Evolutionary conservation across 2,113 vertebrate species (phyloP).

Genomic region (Cololabis saira): DNA sequence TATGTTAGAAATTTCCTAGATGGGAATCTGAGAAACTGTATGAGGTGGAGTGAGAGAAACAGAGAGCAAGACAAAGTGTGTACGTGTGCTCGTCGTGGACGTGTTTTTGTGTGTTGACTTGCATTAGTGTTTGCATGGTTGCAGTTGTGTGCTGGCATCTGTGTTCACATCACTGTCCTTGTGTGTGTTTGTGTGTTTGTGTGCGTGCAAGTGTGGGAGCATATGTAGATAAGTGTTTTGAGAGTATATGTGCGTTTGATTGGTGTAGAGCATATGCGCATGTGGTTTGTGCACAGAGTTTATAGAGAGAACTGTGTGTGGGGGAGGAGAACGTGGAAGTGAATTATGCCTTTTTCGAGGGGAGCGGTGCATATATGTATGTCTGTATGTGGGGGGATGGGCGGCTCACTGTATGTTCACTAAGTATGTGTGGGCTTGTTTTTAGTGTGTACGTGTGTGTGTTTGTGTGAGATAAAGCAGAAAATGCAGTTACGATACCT

Average conservation of each 20-base stretch:
- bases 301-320: constrained; percentile 72
- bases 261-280: constrained; percentile 16
- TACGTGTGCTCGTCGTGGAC: constrained; percentile 26
- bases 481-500: constrained; percentile 42
- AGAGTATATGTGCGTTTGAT: constrained; percentile 13
- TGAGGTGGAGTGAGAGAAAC: constrained; percentile 10
- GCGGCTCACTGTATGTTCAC: constrained; percentile 66
- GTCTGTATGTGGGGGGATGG: constrained; percentile 69
- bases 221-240: constrained; percentile 4
- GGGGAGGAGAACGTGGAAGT: constrained; percentile 75
- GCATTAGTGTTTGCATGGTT: constrained; percentile 25
- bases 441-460: constrained; percentile 26
- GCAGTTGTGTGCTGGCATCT: constrained; percentile 12
- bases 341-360: constrained; percentile 79
- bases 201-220: constrained; percentile 2
- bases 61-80: background rate
- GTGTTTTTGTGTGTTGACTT: constrained; percentile 25
- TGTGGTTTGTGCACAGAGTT: constrained; percentile 48
- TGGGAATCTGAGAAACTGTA: constrained; percentile 47
- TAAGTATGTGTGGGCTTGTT: constrained; percentile 58
- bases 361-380: constrained; percentile 75
- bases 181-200: background rate
- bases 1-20: constrained; percentile 58
- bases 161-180: background rate
- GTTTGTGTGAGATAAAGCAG: constrained; percentile 20